Conservation (phyloP, 2,113 vertebrate genomes). For the Larimichthys polyactis region DNA sequence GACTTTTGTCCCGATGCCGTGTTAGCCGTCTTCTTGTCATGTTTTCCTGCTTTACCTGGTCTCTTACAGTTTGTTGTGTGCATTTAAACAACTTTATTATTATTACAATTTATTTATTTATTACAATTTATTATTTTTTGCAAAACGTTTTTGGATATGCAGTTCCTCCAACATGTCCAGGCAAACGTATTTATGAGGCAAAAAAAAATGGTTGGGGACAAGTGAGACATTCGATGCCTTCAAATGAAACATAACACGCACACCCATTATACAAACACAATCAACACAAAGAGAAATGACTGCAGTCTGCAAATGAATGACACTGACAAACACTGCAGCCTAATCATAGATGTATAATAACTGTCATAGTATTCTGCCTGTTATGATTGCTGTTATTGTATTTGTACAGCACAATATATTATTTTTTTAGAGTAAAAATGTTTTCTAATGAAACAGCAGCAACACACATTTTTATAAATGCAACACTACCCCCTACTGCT, state of each 20-base stretch:
- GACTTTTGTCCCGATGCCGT: neutral
- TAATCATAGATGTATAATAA: too few relatives aligned
- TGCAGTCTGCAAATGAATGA: too few relatives aligned
- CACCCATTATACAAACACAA: too few relatives aligned
- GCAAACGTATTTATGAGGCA: too few relatives aligned
- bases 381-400: neutral
- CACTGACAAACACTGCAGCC: too few relatives aligned
- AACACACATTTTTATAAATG: neutral
- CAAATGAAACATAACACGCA: neutral
- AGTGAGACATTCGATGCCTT: neutral
- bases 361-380: neutral
- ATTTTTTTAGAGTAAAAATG: neutral
- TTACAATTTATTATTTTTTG: too few relatives aligned
- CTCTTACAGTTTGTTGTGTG: neutral
- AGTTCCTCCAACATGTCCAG: too few relatives aligned
- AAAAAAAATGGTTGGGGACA: neutral
- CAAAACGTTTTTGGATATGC: too few relatives aligned
- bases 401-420: too few relatives aligned
- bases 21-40: neutral
- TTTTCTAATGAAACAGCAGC: neutral
- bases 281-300: too few relatives aligned
- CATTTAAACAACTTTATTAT: neutral
- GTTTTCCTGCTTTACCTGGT: neutral
- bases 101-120: too few relatives aligned
- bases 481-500: constrained; percentile 45